A percentile compares a stretch with the other conserved stretches of the same genome.
Evolutionary conservation across 2,797 vertebrate species (phyloP).

Genomic region (Muraenolepis orangiensis): DNA sequence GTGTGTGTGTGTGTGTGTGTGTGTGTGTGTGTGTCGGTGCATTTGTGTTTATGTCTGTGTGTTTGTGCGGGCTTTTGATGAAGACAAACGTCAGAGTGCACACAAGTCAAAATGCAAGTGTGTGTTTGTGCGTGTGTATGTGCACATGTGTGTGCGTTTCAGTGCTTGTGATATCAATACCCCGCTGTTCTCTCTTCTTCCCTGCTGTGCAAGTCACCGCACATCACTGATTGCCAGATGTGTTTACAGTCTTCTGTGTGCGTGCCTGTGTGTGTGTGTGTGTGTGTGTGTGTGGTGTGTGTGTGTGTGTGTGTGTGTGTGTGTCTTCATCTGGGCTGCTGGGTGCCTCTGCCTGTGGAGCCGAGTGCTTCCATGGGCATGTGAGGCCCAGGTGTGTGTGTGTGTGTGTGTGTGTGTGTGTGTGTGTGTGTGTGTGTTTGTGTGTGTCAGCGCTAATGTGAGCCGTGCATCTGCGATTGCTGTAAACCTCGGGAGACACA

Average conservation of each 20-base stretch:
- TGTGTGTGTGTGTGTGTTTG: too few species aligned
- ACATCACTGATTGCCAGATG: slow-evolving; percentile 54
- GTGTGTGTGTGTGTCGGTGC: slow-evolving; percentile 36
- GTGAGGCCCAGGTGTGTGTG: slow-evolving; percentile 45
- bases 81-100: neutral
- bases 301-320: too few species aligned
- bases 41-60: neutral
- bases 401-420: too few species aligned
- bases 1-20: too few species aligned
- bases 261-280: too few species aligned
- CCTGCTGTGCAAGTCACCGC: slow-evolving; percentile 41
- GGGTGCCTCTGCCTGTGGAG: slow-evolving; percentile 26
- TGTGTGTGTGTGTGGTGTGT: too few species aligned
- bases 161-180: slow-evolving; percentile 48
- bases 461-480: neutral
- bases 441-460: neutral
- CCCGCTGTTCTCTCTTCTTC: slow-evolving; percentile 49
- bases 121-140: slow-evolving; percentile 23
- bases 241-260: too few species aligned
- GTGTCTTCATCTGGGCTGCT: too few species aligned
- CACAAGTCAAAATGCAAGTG: slow-evolving; percentile 5
- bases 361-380: neutral
- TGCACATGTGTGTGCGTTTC: slow-evolving; percentile 21
- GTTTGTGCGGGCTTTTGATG: too few species aligned
- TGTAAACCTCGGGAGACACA: neutral